A percentile compares a stretch with the other conserved stretches of the same genome.
These are phyloP conservation scores for Telmatherina bonti DNA, from an alignment of 2,797 vertebrate genomes.

Conservation along the genomic window DNA sequence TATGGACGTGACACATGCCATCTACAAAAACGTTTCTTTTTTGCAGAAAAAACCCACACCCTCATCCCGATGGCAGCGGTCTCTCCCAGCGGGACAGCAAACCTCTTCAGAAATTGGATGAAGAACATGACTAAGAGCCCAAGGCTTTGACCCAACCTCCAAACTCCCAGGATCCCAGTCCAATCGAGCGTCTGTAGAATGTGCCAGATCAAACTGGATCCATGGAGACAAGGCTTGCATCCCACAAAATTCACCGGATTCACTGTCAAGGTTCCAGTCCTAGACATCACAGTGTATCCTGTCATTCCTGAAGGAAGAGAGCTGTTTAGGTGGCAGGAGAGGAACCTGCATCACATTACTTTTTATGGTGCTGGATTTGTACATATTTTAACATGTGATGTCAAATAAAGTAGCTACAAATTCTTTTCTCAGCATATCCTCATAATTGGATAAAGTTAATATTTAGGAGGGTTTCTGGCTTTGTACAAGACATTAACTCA, in stretches of 20 bases:
- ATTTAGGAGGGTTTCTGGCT: no score
- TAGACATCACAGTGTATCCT: not conserved
- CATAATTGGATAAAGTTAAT: no score
- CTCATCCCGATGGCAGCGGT: not conserved
- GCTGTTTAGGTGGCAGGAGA: not conserved
- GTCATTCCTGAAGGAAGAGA: not conserved
- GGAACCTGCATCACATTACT: not conserved
- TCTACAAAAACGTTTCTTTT: not conserved
- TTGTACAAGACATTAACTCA: no score
- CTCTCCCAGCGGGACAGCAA: not conserved
- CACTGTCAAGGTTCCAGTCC: conserved; percentile 4
- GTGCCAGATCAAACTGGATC: not conserved
- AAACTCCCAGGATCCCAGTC: not conserved
- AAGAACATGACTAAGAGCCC: not conserved
- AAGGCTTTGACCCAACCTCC: conserved; percentile 2
- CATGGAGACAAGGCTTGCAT: not conserved
- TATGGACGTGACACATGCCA: no score
- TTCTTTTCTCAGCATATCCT: no score
- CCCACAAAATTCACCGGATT: not conserved
- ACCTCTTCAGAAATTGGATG: not conserved
- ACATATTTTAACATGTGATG: not conserved
- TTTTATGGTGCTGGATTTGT: not conserved
- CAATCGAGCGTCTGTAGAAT: not conserved
- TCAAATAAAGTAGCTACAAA: no score
- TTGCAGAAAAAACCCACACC: not conserved